Evolutionary conservation across 2,888 invertebrate genomes (phyloP), one percentile per base, ranked within the genome.

Genomic region (Dryobota labecula): DNA sequence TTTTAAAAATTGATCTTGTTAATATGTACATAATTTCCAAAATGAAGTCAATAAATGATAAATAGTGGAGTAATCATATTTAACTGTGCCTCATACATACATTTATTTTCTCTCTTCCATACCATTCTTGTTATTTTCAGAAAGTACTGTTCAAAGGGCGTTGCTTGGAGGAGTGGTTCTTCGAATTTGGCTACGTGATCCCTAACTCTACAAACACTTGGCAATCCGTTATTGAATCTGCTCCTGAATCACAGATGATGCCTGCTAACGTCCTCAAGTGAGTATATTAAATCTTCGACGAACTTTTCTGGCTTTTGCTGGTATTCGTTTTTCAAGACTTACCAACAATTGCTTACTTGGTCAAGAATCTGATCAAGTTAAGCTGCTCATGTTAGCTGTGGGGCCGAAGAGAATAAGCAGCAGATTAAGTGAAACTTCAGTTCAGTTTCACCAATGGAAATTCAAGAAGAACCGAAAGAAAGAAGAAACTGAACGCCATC

Each of bases 221-320:
- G 99, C 99, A 99, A 93, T 99, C 99, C 68, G 97, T 99, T 71
- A 99, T 99, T 87, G 99, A 99, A 95, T 99, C 99, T 18, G 99
- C 99, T 0, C 99, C 99, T 0, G 99, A 99, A 93, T 99, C 99
- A 68, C 99, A 99, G 95, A 99, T 99, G 99, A 99, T 99, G 99
- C 99, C 99, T n/a, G 99, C 99, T 8, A 98, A 98, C 93, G 97
- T 99, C 78, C 97, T 99, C 84, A 99, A 99, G 99, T 99, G 95
- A 91, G 94, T 91, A 49, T 1, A 20, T 33, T 15, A 18, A 45
- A 41, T 47, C 4, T 30, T 45, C 8, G 7, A 54, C 13, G 38
- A n/a, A 8, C 18, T 43, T 15, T 27, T 18, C 36, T 6, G 7
- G 38, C 18, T 43, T 18, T 11, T 41, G 41, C 20, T 43, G 20